Evolutionary conservation across 2,113 vertebrate species (phyloP).

Genomic region (Cairina moschata): DNA sequence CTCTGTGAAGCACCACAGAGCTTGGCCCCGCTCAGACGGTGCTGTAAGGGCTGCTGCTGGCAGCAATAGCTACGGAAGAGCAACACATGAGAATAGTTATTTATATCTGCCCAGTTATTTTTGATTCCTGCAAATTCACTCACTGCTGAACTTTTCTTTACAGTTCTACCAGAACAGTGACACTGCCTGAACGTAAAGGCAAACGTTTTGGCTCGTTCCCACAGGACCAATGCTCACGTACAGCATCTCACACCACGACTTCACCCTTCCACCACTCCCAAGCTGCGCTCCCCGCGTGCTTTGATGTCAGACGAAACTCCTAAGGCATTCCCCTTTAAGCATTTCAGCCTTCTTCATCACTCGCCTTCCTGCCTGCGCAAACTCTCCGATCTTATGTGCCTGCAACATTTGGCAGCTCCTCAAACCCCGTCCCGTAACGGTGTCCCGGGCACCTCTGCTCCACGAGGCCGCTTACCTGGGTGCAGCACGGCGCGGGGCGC

Average conservation of each 20-base stretch:
- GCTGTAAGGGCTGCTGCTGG: not conserved
- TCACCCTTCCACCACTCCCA: not conserved
- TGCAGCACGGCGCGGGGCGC: not conserved
- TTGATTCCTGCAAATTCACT: not conserved
- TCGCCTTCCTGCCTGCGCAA: not conserved
- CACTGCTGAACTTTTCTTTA: not conserved
- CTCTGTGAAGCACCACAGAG: not conserved
- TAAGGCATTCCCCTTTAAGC: not conserved
- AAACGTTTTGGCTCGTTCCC: not conserved
- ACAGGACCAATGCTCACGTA: not conserved
- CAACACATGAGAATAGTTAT: not conserved
- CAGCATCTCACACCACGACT: not conserved
- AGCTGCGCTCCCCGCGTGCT: not conserved
- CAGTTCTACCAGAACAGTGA: not conserved
- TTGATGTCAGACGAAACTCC: not conserved
- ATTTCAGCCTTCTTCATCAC: not conserved
- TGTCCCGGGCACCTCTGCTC: rapidly evolving
- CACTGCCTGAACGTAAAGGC: not conserved
- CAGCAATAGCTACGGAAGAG: not conserved
- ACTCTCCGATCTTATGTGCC: not conserved
- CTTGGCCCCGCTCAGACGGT: not conserved
- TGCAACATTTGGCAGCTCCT: not conserved
- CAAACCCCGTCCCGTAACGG: not conserved
- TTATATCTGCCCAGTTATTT: not conserved
- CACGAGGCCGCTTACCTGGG: not conserved